Conservation (phyloP, 2,888 invertebrate species). For the Cataglyphis albicans region DNA sequence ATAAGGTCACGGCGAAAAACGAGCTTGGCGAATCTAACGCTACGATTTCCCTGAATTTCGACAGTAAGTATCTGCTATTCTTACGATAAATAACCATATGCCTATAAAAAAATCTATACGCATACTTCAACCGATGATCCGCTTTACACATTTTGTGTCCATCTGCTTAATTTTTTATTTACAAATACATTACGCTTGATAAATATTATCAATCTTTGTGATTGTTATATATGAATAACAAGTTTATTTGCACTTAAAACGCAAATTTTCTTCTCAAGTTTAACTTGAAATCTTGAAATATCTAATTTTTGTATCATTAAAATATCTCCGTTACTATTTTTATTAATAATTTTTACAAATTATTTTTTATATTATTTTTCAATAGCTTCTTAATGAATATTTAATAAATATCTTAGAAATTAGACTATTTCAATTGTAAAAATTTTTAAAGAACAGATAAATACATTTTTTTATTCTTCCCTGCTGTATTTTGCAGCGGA, state of each 20-base stretch:
- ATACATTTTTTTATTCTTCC: neutral
- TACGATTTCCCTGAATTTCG: slow-evolving; percentile 98
- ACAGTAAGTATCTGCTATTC: slow-evolving; percentile 92
- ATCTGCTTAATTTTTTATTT: slow-evolving; percentile 45
- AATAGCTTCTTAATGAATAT: neutral
- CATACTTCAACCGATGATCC: slow-evolving; percentile 35
- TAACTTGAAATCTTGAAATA: neutral
- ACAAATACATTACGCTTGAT: slow-evolving; percentile 13
- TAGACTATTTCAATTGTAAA: slow-evolving; percentile 1
- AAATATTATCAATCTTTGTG: neutral
- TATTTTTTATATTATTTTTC: neutral
- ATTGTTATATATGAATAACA: neutral
- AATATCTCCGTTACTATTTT: neutral
- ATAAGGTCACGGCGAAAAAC: slow-evolving; percentile 98
- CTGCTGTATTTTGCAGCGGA: slow-evolving; percentile 4
- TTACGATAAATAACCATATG: slow-evolving; percentile 10
- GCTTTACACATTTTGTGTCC: slow-evolving; percentile 47
- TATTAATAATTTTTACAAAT: neutral
- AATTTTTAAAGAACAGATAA: neutral
- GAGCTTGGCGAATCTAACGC: slow-evolving; percentile 99
- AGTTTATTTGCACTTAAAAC: neutral
- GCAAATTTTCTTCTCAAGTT: neutral
- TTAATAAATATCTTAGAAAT: neutral
- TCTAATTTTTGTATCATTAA: neutral
- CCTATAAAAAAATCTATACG: neutral